Conservation (phyloP, 2,888 invertebrate species). For the Anorthoa munda region DNA sequence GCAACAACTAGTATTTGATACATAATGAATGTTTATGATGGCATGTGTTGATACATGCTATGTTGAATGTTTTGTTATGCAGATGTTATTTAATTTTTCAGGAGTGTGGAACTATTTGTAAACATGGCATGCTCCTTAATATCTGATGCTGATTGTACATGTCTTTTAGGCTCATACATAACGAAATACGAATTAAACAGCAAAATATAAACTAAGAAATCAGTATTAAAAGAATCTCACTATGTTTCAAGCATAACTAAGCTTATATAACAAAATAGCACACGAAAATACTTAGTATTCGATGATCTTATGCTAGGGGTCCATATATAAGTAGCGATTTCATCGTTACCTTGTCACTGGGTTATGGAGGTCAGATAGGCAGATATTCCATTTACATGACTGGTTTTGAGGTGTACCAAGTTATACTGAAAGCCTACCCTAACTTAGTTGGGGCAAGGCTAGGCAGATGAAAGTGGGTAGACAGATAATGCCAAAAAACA, state of each 20-base stretch:
- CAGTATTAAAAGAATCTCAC: constrained; percentile 37
- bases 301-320: not conserved
- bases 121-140: not conserved
- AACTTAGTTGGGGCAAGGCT: not conserved
- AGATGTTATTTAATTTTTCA: too few relatives aligned
- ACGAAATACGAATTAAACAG: constrained; percentile 19
- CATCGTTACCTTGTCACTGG: not conserved
- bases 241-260: not conserved
- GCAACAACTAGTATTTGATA: too few relatives aligned
- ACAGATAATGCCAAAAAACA: not conserved
- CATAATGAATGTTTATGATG: too few relatives aligned
- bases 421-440: too few relatives aligned
- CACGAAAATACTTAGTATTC: not conserved
- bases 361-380: too few relatives aligned
- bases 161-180: constrained; percentile 6
- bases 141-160: not conserved
- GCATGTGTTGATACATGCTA: too few relatives aligned
- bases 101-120: too few relatives aligned
- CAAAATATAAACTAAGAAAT: not conserved
- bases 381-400: too few relatives aligned
- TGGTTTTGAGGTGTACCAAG: too few relatives aligned
- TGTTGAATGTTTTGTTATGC: too few relatives aligned
- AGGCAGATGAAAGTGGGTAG: too few relatives aligned
- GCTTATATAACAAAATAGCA: constrained; percentile 6
- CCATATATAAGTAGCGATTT: not conserved